Percentiles rank a stretch among this genome's conserved stretches.
Evolutionary conservation across 2,113 vertebrate species (phyloP).

Genomic region (Psammodynastes pulverulentus): DNA sequence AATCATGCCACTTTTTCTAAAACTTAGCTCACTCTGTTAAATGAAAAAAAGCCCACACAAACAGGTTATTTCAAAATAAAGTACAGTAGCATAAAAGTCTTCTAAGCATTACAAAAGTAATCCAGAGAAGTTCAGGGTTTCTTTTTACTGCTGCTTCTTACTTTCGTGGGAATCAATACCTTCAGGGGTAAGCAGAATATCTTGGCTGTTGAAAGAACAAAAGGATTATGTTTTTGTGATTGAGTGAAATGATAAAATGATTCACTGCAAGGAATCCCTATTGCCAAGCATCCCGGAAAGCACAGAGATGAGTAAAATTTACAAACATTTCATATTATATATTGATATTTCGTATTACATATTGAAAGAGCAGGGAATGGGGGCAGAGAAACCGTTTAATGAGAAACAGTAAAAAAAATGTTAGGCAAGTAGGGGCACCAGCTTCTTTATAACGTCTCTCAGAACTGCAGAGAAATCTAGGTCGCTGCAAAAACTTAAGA

Average conservation of each 20-base stretch:
- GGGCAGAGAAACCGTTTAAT: background rate
- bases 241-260: background rate
- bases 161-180: background rate
- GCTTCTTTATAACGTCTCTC: background rate
- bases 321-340: background rate
- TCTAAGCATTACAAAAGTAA: background rate
- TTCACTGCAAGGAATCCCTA: background rate
- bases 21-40: background rate
- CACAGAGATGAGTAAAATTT: background rate
- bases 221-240: background rate
- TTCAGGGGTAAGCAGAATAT: background rate
- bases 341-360: background rate
- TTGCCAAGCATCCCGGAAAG: background rate
- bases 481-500: background rate
- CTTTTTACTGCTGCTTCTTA: background rate
- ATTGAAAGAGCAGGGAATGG: background rate
- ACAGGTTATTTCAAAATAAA: background rate
- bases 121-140: background rate
- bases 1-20: background rate
- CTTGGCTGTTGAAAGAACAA: background rate
- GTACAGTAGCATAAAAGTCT: background rate
- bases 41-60: background rate
- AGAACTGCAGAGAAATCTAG: background rate
- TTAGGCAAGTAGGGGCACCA: background rate
- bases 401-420: background rate